Evolutionary conservation across 2,113 vertebrate genomes (phyloP).

Genomic region (Spea multiplicata): DNA sequence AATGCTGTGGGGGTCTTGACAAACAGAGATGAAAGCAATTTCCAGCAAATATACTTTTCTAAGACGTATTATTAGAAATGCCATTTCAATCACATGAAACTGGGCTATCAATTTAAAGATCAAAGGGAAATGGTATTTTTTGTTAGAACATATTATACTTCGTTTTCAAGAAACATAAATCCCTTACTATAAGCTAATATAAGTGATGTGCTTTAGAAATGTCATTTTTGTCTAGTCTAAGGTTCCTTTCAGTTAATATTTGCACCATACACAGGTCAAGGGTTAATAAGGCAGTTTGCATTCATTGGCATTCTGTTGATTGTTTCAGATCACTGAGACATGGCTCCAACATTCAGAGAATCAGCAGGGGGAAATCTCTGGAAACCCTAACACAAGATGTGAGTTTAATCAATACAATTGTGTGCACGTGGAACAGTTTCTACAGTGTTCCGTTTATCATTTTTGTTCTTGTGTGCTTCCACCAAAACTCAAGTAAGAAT

Average conservation of each 20-base stretch:
- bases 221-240: background rate
- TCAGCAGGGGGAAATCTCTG: conserved; percentile 95
- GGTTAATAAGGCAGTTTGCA: conserved; percentile 51
- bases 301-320: conserved; percentile 56
- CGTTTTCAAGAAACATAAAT: conserved; percentile 50
- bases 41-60: background rate
- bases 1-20: background rate
- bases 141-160: conserved; percentile 54
- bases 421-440: too few relatives aligned
- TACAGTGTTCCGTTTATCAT: too few relatives aligned
- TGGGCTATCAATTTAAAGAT: conserved; percentile 61
- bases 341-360: conserved; percentile 95
- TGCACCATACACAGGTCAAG: conserved; percentile 51
- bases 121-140: conserved; percentile 57
- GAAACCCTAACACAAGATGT: conserved; percentile 97
- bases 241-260: conserved; percentile 13
- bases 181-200: conserved; percentile 4
- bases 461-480: too few relatives aligned
- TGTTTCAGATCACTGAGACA: conserved; percentile 88
- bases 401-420: conserved; percentile 58
- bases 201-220: conserved; percentile 28
- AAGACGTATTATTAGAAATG: conserved; percentile 60
- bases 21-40: conserved; percentile 1
- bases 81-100: conserved; percentile 48
- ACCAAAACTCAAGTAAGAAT: too few relatives aligned